Percentiles rank a stretch among this genome's conserved stretches.
phyloP scores from a whole-genome alignment of 2,888 invertebrate species.

The Esperia sulphurella region DNA sequence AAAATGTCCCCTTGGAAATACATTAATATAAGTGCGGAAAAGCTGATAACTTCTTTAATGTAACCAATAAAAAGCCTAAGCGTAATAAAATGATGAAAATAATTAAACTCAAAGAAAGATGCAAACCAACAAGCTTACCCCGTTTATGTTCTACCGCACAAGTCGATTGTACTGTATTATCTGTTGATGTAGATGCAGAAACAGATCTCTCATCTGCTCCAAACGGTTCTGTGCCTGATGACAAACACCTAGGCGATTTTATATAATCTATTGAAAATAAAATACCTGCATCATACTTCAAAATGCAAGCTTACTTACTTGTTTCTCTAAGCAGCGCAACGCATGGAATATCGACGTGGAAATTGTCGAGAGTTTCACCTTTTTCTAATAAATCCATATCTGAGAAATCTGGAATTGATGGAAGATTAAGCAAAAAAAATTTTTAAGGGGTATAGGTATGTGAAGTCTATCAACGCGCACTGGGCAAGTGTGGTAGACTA shows the following conservation, averaged over 20 bases:
- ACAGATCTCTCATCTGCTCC: background rate
- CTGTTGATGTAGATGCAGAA: background rate
- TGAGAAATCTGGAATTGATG: background rate
- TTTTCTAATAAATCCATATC: background rate
- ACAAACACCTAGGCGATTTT: constrained; percentile 1
- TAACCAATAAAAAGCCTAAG: too few relatives aligned
- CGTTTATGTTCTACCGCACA: background rate
- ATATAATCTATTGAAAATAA: background rate
- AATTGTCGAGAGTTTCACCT: background rate
- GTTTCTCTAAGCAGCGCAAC: background rate
- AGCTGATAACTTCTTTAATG: too few relatives aligned
- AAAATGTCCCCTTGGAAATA: too few relatives aligned
- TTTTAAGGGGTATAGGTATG: too few relatives aligned
- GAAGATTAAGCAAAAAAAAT: too few relatives aligned
- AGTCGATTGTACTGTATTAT: background rate
- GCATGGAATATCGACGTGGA: background rate
- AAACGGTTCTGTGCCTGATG: background rate
- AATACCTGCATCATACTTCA: too few relatives aligned
- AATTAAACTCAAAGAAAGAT: too few relatives aligned
- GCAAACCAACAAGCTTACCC: too few relatives aligned
- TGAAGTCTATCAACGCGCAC: too few relatives aligned
- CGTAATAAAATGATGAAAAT: too few relatives aligned
- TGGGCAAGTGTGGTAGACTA: too few relatives aligned
- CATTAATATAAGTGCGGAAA: too few relatives aligned
- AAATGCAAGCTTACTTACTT: background rate